These are phyloP conservation scores for Pangasius mekongensis DNA, from an alignment of 2,797 vertebrate genomes.

Conservation along the genomic window DNA sequence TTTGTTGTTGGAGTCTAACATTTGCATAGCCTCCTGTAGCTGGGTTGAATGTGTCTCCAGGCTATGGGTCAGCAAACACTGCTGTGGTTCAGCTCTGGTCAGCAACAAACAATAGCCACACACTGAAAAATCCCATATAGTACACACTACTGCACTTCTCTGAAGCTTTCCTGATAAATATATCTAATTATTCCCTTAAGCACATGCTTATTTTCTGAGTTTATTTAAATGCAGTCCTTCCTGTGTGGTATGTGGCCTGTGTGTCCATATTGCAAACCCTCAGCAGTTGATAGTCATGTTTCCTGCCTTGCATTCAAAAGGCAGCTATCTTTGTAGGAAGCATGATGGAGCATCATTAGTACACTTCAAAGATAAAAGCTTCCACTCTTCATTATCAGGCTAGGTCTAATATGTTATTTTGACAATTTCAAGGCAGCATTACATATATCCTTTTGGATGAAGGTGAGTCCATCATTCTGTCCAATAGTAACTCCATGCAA, in stretches of 20 bases:
- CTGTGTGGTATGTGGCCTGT: background rate
- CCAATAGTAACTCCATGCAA: background rate
- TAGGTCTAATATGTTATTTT: background rate
- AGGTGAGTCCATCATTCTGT: background rate
- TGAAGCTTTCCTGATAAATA: constrained; percentile 7
- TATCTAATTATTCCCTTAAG: background rate
- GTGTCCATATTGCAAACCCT: constrained; percentile 2
- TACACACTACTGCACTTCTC: background rate
- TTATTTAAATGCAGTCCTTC: background rate
- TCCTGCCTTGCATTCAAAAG: background rate
- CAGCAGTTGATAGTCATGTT: background rate
- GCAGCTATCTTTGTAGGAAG: background rate
- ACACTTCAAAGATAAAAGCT: constrained; percentile 14
- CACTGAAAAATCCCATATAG: background rate
- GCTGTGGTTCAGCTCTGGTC: constrained; percentile 55
- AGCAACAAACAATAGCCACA: constrained; percentile 2
- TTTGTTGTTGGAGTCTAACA: constrained; percentile 11
- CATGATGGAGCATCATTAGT: constrained; percentile 1
- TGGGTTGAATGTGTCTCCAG: constrained; percentile 21
- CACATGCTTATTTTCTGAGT: background rate
- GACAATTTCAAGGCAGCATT: background rate
- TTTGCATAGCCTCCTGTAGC: constrained; percentile 27
- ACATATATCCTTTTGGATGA: background rate
- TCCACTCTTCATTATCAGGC: background rate
- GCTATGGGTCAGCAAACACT: constrained; percentile 71